Evolutionary conservation across 2,113 vertebrate species (phyloP), one percentile per base, ranked within the genome.

Genomic region (Neodontobutis hainanensis): DNA sequence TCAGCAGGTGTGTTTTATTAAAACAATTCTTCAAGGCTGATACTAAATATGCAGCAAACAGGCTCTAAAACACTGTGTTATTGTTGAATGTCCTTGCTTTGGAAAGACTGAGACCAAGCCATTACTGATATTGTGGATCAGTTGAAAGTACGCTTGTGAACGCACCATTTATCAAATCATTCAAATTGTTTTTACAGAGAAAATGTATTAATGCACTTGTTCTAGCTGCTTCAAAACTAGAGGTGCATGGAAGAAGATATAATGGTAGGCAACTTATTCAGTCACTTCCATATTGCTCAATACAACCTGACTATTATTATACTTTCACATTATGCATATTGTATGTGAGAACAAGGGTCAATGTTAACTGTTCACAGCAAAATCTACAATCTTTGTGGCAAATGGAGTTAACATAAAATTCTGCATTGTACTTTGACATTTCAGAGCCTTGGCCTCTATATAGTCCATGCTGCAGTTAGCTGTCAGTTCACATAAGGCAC

Each of bases 401-500:
- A 53, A 67, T 67, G 0, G 49, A 72, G 16, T 64, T 64, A 65
- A 60, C 32, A 16, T 50, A 44, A 59, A 3, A 45, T 27, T 68
- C 11, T 60, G 14, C 56, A 68, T 11, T 52, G 16, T 11, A 48
- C 46, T 51, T 46, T 3, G 62, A 19, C 8, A 15, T 47, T 70
- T 70, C n/a, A 47, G 36, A 56, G 42, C 45, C 36, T 49, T 46
- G 15, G 50, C 11, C 16, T 68, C n/a, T 16, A 4, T 49, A 36
- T 5, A 12, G 40, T 70, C 44, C 27, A 4, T 1, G 19, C 52
- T 76, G 56, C 68, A 66, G 60, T 11, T 15, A 46, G 47, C 60
- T 57, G 69, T 70, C 58, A 70, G 48, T 36, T 38, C n/a, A 32
- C 6, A 61, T 75, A 47, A 57, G 58, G 34, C 64, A 34, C 9